Conservation (phyloP, 2,113 vertebrate genomes). For the Rhegmatorhina hoffmannsi region DNA sequence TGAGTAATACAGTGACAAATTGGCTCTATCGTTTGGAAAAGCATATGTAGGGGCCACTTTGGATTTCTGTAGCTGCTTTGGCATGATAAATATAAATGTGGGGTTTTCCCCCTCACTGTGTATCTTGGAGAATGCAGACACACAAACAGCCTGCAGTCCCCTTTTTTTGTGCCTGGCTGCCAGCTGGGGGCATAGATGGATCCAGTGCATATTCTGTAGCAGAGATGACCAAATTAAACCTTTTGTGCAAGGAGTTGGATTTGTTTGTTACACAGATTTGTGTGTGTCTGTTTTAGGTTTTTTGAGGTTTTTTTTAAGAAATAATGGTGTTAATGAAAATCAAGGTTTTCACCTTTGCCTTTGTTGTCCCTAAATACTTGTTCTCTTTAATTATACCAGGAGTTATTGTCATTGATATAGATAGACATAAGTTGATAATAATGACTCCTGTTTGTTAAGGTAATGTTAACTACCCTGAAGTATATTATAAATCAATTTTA, state of each 20-base stretch:
- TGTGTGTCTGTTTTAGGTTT: not conserved
- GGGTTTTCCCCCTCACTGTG: rapidly evolving
- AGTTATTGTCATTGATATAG: not conserved
- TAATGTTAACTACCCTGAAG: not conserved
- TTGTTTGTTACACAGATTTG: not conserved
- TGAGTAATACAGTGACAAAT: not conserved
- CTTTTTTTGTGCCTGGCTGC: not conserved
- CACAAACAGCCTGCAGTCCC: not conserved
- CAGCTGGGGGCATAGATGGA: not conserved
- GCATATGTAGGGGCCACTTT: not conserved
- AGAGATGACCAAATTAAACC: not conserved
- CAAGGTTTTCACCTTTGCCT: not conserved
- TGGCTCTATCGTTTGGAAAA: not conserved
- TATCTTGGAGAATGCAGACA: not conserved
- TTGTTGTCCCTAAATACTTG: not conserved
- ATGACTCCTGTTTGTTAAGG: not conserved
- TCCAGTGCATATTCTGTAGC: not conserved
- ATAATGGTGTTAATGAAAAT: not conserved
- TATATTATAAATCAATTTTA: not conserved
- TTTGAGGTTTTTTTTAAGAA: not conserved
- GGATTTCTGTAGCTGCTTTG: not conserved
- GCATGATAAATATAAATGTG: not conserved
- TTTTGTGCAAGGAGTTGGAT: not conserved
- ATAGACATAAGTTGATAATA: not conserved
- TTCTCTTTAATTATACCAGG: not conserved